These are phyloP conservation scores for Drosophila seclusa DNA, from an alignment of 2,888 invertebrate species.

Conservation along the genomic window DNA sequence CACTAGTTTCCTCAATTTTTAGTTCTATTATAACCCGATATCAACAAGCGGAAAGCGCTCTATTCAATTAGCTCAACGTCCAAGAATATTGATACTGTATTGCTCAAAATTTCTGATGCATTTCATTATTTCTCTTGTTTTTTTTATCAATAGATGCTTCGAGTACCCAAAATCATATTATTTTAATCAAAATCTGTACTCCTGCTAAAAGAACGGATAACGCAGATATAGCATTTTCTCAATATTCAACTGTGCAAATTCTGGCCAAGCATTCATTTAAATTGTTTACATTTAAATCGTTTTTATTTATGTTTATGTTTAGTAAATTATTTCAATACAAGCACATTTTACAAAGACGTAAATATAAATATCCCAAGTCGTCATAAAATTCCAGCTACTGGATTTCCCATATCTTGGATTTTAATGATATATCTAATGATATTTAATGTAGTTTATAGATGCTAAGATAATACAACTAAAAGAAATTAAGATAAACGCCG, in stretches of 20 bases:
- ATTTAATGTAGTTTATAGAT: conserved; percentile 59
- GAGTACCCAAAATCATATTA: neutral
- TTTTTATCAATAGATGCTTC: neutral
- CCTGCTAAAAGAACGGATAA: neutral
- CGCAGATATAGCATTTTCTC: neutral
- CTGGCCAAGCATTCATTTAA: no score
- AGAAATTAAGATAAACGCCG: conserved; percentile 56
- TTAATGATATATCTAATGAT: conserved; percentile 54
- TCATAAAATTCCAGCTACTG: conserved; percentile 4
- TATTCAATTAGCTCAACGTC: neutral
- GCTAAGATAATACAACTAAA: conserved; percentile 61
- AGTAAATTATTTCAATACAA: conserved; percentile 3
- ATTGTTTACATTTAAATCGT: neutral
- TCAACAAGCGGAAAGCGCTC: neutral
- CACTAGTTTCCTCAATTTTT: neutral
- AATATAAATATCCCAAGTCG: neutral
- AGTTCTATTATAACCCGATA: neutral
- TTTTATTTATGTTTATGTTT: neutral
- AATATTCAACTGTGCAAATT: neutral
- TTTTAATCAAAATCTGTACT: neutral
- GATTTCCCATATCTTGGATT: conserved; percentile 14
- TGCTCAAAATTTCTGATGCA: neutral
- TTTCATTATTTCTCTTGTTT: neutral
- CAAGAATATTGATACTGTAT: neutral
- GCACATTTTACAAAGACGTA: conserved; percentile 3